Evolutionary conservation across 1,140 invertebrate genomes (phyloP).

Genomic region (Andricus grossulariae): DNA sequence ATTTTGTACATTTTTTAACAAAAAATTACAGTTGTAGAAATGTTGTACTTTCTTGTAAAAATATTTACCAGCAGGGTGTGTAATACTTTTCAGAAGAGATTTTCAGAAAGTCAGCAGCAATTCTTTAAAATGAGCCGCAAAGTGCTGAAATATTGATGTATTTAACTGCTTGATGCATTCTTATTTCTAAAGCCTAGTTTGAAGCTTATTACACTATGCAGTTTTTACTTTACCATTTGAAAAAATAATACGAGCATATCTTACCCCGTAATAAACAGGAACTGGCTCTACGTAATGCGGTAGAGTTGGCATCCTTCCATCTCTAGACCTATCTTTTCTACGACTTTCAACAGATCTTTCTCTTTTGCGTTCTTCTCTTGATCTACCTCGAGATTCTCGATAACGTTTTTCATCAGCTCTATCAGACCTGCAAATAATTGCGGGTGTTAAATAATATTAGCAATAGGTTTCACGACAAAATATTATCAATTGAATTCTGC

Average conservation of each 20-base stretch:
- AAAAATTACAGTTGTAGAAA: no score
- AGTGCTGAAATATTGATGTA: no score
- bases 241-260: conserved; percentile 35
- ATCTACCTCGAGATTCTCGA: neutral
- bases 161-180: no score
- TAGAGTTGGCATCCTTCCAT: conserved; percentile 36
- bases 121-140: no score
- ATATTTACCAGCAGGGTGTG: no score
- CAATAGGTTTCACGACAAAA: no score
- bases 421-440: neutral
- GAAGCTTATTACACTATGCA: neutral
- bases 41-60: no score
- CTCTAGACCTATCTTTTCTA: conserved; percentile 21
- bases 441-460: neutral
- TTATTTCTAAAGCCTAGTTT: no score
- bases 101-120: no score
- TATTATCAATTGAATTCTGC: no score
- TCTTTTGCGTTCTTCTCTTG: neutral
- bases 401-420: neutral
- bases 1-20: no score
- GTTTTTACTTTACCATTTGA: conserved; percentile 45
- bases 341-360: neutral
- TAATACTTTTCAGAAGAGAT: no score
- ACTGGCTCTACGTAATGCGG: conserved; percentile 48
- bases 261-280: conserved; percentile 55